Conservation (phyloP, 2,113 vertebrate species). For the Chaetodon auriga region DNA sequence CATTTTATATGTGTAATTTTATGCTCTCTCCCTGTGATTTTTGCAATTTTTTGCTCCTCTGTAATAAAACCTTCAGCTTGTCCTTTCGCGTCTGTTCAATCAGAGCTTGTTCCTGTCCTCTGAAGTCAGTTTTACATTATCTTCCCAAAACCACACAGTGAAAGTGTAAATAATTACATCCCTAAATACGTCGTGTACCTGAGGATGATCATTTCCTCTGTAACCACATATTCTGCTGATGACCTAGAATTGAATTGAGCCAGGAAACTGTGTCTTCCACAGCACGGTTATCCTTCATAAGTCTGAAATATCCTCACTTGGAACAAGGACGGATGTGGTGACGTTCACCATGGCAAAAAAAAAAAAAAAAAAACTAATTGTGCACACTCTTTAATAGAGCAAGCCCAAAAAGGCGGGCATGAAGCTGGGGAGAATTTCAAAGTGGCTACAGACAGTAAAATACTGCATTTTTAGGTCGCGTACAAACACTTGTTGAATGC, state of each 20-base stretch:
- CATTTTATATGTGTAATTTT: too few relatives aligned
- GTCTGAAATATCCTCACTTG: constrained; percentile 32
- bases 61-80: neutral
- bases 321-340: constrained; percentile 46
- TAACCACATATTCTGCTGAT: constrained; percentile 19
- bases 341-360: neutral
- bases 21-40: neutral
- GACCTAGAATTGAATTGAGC: constrained; percentile 38
- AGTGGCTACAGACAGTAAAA: neutral
- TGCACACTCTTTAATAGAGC: neutral
- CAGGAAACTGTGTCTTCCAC: constrained; percentile 25
- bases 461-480: neutral
- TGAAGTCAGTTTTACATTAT: neutral
- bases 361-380: neutral
- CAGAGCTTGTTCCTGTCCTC: neutral
- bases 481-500: neutral
- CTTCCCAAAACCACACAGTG: neutral
- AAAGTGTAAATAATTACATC: constrained; percentile 14
- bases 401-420: neutral
- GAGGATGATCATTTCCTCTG: constrained; percentile 35
- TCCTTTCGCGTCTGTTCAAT: neutral
- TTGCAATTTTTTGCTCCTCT: neutral
- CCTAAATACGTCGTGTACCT: constrained; percentile 24
- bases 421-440: neutral
- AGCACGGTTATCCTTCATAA: constrained; percentile 18